phyloP scores from a whole-genome alignment of 2,888 invertebrate species.

The Pammene aurita region DNA sequence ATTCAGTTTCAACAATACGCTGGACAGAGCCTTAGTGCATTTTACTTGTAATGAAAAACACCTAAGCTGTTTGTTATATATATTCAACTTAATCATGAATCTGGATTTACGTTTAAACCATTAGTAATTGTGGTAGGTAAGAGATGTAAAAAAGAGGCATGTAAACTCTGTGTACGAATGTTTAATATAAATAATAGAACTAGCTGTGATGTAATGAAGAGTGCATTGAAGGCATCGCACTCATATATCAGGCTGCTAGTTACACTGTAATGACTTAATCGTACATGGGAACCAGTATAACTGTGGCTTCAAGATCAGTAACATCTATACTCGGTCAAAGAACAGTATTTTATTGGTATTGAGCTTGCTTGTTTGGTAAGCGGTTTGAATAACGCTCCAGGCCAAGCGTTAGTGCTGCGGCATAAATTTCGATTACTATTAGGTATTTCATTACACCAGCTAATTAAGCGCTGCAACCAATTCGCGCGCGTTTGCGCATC shows the following conservation, averaged over 20 bases:
- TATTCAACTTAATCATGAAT: neutral
- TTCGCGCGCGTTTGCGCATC: slow-evolving; percentile 69
- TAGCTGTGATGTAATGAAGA: neutral
- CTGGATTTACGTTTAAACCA: too few relatives aligned
- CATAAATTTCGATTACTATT: slow-evolving; percentile 76
- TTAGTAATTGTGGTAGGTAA: too few relatives aligned
- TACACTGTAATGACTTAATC: neutral
- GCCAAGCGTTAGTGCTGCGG: slow-evolving; percentile 51
- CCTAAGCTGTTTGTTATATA: slow-evolving; percentile 19
- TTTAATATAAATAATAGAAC: too few relatives aligned
- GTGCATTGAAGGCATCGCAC: slow-evolving; percentile 46
- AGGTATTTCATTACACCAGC: slow-evolving; percentile 64
- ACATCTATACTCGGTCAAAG: neutral
- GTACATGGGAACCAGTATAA: neutral
- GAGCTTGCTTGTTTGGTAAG: neutral
- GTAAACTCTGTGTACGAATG: too few relatives aligned
- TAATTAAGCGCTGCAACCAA: slow-evolving; percentile 77
- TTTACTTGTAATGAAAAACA: slow-evolving; percentile 18
- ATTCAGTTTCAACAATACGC: slow-evolving; percentile 35
- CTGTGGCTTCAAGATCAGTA: neutral
- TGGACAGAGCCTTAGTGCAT: slow-evolving; percentile 27
- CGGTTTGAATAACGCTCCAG: neutral
- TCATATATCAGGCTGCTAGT: slow-evolving; percentile 55
- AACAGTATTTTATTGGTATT: neutral
- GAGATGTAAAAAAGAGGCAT: too few relatives aligned